Evolutionary conservation across 2,113 vertebrate genomes (phyloP).

Genomic region (Coptodon bakossiorum): DNA sequence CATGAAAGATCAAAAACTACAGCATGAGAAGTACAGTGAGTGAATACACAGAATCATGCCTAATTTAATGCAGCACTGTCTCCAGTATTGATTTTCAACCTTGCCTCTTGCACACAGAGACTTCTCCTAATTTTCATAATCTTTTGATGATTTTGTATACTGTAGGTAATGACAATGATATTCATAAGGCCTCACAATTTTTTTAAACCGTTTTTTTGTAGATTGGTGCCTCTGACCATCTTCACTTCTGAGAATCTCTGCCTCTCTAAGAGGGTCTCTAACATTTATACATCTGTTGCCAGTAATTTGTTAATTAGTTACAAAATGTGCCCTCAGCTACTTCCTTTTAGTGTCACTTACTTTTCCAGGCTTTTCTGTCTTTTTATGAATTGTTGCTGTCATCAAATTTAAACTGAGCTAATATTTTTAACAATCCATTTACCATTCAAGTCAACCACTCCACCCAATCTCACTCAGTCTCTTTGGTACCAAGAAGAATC

Average conservation of each 20-base stretch:
- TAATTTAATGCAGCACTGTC: neutral
- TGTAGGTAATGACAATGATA: neutral
- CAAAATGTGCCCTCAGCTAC: neutral
- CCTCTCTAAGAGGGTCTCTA: neutral
- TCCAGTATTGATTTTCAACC: neutral
- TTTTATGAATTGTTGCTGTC: neutral
- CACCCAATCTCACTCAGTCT: neutral
- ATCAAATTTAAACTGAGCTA: neutral
- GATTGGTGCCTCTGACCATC: neutral
- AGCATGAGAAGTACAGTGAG: neutral
- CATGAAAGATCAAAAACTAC: neutral
- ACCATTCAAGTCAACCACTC: neutral
- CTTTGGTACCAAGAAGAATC: neutral
- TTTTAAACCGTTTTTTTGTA: neutral
- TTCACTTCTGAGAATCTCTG: neutral
- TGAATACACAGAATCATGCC: neutral
- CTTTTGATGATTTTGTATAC: neutral
- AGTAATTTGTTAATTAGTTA: neutral
- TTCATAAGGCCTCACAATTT: neutral
- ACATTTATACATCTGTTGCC: neutral
- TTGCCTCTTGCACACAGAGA: neutral
- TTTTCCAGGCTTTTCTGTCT: neutral
- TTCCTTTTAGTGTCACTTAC: neutral
- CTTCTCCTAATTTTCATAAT: neutral
- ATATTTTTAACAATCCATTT: neutral